Evolutionary conservation across 2,113 vertebrate species (phyloP), one percentile per base, ranked within the genome.

Genomic region (Thunnus thynnus): DNA sequence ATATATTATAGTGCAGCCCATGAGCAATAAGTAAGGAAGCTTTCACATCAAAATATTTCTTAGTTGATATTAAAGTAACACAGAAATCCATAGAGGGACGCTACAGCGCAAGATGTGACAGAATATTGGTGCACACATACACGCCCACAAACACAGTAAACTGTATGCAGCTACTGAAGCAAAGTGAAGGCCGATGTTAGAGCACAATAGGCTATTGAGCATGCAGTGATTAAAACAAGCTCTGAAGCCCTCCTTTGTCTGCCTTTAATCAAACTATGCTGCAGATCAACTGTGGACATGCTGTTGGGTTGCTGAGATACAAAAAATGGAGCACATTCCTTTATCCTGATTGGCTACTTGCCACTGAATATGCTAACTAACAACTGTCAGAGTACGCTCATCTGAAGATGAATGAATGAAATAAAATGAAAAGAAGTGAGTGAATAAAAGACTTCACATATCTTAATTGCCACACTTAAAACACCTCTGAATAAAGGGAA

Each of bases 391-490:
- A 70, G 61, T 44, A 72, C 9, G 1, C 46, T 77, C 64, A 61
- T 67, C 61, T 2, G 12, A 83, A 73, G 79, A 70, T 78, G 72
- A 91, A 83, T 51, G 57, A 80, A 17, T n/a, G 27, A 76, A 78
- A 78, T 72, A n/a, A 82, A 85, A 80, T 61, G 10, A 71, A 80
- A 88, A 82, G 65, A 84, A 83, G 80, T 30, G 0, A 13, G 48
- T 41, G 32, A 76, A 78, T 91, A 78, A 92, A 89, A 82, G 73
- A 78, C 73, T 77, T 50, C 52, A 79, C 79, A 84, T 77, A 84
- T 86, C 77, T 85, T 89, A 89, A 91, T 88, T 85, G 87, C 78
- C 2, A 64, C 82, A 84, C 81, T 90, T 90, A 83, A 86, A 90
- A 80, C 0, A 13, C 36, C 17, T 64, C 57, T 20, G 74, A 85